phyloP scores from a whole-genome alignment of 2,797 vertebrate genomes.

The Poecilia wingei region DNA sequence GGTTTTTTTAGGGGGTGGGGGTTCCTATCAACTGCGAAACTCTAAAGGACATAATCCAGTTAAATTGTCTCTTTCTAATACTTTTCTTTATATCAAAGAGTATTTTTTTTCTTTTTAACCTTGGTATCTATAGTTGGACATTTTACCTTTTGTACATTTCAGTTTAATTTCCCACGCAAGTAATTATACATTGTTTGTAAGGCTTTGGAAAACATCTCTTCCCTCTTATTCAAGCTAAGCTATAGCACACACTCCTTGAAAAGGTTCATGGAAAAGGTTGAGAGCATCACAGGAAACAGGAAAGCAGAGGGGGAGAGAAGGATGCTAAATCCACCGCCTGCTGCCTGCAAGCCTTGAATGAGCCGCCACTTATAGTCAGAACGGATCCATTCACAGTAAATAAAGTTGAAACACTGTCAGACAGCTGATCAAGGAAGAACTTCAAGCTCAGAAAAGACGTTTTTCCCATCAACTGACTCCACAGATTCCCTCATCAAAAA shows the following conservation, averaged over 20 bases:
- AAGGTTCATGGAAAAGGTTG: slow-evolving; percentile 40
- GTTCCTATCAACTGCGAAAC: background rate
- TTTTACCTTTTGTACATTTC: background rate
- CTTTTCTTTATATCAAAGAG: background rate
- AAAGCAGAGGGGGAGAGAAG: slow-evolving; percentile 23
- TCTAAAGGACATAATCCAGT: background rate
- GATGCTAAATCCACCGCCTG: slow-evolving; percentile 31
- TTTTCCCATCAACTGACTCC: background rate
- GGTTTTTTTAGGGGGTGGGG: background rate
- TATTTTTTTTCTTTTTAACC: background rate
- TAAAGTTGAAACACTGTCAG: background rate
- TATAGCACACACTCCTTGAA: slow-evolving; percentile 18
- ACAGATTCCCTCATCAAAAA: no score
- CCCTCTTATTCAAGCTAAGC: slow-evolving; percentile 10
- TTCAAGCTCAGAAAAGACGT: background rate
- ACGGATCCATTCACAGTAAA: background rate
- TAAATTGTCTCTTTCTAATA: background rate
- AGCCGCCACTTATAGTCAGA: slow-evolving; percentile 2
- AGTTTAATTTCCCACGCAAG: background rate
- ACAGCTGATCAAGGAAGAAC: background rate
- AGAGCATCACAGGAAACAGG: slow-evolving; percentile 28
- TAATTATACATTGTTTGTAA: background rate
- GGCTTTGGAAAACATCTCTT: slow-evolving; percentile 4
- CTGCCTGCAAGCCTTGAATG: slow-evolving; percentile 35
- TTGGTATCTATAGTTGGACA: background rate